Conservation (phyloP, 2,888 invertebrate genomes). For the Zaprionus obscuricornis region DNA sequence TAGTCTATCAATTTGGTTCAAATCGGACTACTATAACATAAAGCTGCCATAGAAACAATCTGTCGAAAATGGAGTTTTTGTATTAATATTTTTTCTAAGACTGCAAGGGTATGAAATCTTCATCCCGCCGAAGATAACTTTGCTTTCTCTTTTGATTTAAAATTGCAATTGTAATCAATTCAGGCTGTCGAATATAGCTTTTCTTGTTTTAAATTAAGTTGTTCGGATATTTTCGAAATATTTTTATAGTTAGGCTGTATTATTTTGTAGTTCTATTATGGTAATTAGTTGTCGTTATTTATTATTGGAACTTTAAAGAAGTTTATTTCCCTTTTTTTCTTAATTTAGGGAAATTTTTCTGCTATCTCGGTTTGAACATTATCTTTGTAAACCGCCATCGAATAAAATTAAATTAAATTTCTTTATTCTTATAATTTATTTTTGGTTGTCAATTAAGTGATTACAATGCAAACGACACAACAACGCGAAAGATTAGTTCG, state of each 20-base stretch:
- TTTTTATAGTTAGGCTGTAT: constrained; percentile 50
- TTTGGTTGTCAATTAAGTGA: background rate
- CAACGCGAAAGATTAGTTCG: constrained; percentile 7
- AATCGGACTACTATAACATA: too few species aligned
- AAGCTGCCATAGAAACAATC: too few species aligned
- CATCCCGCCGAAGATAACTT: too few species aligned
- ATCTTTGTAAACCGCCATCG: constrained; percentile 63
- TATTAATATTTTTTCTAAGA: too few species aligned
- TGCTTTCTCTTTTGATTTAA: too few species aligned
- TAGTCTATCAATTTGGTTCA: too few species aligned
- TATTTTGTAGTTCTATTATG: constrained; percentile 20
- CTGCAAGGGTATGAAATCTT: too few species aligned
- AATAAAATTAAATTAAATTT: constrained; percentile 60
- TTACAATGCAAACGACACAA: too few species aligned
- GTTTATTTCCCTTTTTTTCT: constrained; percentile 12
- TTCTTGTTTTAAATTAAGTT: too few species aligned
- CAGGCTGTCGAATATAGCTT: too few species aligned
- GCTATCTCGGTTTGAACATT: constrained; percentile 44
- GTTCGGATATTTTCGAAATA: constrained; percentile 30
- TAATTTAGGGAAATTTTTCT: constrained; percentile 17
- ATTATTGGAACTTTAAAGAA: constrained; percentile 13
- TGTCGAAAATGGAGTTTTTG: too few species aligned
- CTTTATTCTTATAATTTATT: constrained; percentile 3
- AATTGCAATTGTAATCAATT: too few species aligned
- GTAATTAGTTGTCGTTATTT: constrained; percentile 25